Evolutionary conservation across 2,797 vertebrate species (phyloP), one percentile per base, ranked within the genome.

Genomic region (Phrynocephalus guinanensis): DNA sequence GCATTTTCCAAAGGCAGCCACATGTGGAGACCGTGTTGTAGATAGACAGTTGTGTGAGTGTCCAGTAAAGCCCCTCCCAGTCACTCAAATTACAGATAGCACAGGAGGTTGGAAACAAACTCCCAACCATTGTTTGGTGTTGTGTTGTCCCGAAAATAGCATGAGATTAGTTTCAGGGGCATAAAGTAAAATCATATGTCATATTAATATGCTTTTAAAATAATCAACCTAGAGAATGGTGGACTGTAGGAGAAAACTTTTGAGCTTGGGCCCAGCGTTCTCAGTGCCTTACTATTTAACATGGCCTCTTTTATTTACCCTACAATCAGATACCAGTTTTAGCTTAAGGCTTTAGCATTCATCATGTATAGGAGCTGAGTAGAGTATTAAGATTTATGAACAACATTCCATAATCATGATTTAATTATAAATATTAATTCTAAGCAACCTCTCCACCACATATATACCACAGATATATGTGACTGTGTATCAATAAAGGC

Each of bases 251-350:
- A 7, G 22, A 87, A 78, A 2, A 81, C 63, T 73, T 24, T 81
- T 87, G 0, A 0, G 15, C 73, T 56, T 83, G 72, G 63, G 70
- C 24, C 1, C 10, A 79, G 52, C 72, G 24, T 88, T 89, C 38
- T 84, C 89, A 67, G 10, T n/a, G 76, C 1, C 3, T 16, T 85
- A 0, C 1, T 81, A 63, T 67, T 56, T 85, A 84, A 60, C 2
- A 89, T 76, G 44, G 22, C n/a, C 80, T 28, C 13, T 0, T 0
- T 82, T 73, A 82, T 75, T 82, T 79, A 66, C 66, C 79, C 72
- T 87, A 82, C 15, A 76, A 75, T 33, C 30, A 28, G 9, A 75
- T 63, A 16, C 26, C 88, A 91, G 90, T 87, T 60, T 92, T 88
- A 28, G 89, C 6, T 24, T 80, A 81, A 86, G 52, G 76, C 48